Conservation (phyloP, 2,113 vertebrate species). For the Thamnaconus septentrionalis region DNA sequence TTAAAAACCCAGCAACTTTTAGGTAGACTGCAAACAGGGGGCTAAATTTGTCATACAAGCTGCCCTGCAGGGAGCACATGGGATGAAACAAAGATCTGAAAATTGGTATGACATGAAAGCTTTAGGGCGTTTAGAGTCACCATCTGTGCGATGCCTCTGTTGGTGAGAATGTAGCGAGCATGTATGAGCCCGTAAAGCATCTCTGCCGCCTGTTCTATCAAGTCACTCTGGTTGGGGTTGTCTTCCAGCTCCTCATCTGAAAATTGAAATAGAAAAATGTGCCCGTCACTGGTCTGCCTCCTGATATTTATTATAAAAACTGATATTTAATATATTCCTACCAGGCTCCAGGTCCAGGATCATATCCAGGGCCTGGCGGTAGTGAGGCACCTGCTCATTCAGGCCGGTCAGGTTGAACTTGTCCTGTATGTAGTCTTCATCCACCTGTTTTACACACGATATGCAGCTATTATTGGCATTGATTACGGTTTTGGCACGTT, state of each 20-base stretch:
- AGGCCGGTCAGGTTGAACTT: conserved; percentile 92
- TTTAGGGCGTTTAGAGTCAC: conserved; percentile 55
- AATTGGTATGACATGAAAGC: no score
- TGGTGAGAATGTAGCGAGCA: conserved; percentile 92
- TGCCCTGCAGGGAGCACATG: no score
- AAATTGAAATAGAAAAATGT: conserved; percentile 1
- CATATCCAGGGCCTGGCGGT: conserved; percentile 91
- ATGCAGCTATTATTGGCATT: conserved; percentile 10
- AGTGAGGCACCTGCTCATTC: conserved; percentile 92
- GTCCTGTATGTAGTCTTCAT: conserved; percentile 94
- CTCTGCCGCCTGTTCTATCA: conserved; percentile 93
- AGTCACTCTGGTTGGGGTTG: conserved; percentile 91
- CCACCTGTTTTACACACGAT: conserved; percentile 75
- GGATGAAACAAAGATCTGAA: no score
- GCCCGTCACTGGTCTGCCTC: no score
- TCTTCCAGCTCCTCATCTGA: conserved; percentile 91
- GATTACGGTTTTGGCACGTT: conserved; percentile 5
- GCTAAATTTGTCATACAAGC: no score
- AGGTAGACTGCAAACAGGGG: no score
- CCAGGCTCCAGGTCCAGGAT: conserved; percentile 91
- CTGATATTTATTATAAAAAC: no score
- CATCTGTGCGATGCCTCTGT: conserved; percentile 93
- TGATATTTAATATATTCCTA: conserved; percentile 45
- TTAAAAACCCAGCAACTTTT: no score
- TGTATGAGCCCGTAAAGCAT: conserved; percentile 94